Percentiles rank a stretch among this genome's conserved stretches.
Conservation (phyloP, 2,113 vertebrate species). For the Marcusenius ussheri region DNA sequence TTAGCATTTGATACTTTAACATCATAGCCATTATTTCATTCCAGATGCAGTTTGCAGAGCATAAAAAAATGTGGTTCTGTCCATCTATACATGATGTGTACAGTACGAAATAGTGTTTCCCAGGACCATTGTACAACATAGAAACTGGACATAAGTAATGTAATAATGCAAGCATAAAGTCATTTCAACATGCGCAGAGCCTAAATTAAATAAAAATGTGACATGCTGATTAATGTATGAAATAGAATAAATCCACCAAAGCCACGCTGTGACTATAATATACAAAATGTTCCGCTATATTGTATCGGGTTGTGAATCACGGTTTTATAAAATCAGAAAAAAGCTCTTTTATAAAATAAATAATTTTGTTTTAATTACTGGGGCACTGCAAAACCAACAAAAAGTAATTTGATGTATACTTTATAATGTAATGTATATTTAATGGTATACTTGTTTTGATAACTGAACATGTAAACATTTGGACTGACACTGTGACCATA, state of each 20-base stretch:
- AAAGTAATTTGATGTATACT: background rate
- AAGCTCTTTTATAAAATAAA: background rate
- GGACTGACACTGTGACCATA: background rate
- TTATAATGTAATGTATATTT: too few relatives aligned
- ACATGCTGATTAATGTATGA: background rate
- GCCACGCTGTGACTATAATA: background rate
- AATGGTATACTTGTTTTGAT: background rate
- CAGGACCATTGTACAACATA: background rate
- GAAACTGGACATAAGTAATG: background rate
- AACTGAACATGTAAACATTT: background rate
- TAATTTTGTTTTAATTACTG: background rate
- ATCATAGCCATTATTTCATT: background rate
- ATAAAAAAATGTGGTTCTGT: background rate
- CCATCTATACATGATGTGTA: background rate
- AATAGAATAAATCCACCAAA: background rate
- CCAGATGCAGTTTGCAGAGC: background rate
- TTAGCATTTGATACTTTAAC: background rate
- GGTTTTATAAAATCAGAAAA: background rate
- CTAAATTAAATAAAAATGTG: background rate
- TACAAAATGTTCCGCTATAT: background rate
- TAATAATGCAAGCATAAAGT: background rate
- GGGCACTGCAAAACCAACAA: background rate
- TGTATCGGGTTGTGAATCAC: background rate
- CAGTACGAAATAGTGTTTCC: background rate
- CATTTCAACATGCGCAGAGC: background rate